Base-by-base conservation (phyloP, 2,888 invertebrate genomes). In the Euplagia quadripunctaria region DNA sequence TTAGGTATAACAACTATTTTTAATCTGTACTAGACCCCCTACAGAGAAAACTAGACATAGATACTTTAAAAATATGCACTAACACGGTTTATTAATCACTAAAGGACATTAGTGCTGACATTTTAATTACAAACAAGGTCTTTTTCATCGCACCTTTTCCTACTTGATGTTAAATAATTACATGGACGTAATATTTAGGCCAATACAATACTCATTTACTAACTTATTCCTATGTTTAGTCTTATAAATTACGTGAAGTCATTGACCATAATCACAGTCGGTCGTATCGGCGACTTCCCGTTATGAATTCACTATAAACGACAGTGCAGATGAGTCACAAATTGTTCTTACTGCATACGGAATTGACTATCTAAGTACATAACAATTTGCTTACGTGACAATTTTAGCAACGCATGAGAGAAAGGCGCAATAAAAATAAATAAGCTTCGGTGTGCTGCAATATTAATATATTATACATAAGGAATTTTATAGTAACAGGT, bases 221-320 rank as follows among this genome's bases (percentile, higher is more conserved):
- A 83, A 85, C 77, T 76, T 78, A 80, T 77, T 79, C 82, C 85
- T 89, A 89, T 91, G 90, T 90, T 90, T 90, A 82, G 86, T 81
- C 83, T 85, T 86, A 85, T 84, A 87, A 81, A 87, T 84, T 82
- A 86, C 79, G 71, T 79, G 77, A 86, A 93, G 95, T 94, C 95
- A 93, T 89, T 94, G 94, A 93, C 94, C 94, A 94, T 89, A 88
- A 88, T 86, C 83, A 85, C 86, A 84, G 85, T 79, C 76, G 72
- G 86, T 85, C 76, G 82, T 83, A 90, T 89, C 87, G 84, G 85
- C 86, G 76, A 90, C 93, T 94, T 95, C 95, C 95, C 94, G 94
- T 94, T 94, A 94, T 87, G 89, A 93, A 92, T 93, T 90, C 88
- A 88, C 87, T 86, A 88, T 83, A 87, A 82, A 87, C 83, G 83